Evolutionary conservation across 2,113 vertebrate genomes (phyloP).

Genomic region (Meriones unguiculatus): DNA sequence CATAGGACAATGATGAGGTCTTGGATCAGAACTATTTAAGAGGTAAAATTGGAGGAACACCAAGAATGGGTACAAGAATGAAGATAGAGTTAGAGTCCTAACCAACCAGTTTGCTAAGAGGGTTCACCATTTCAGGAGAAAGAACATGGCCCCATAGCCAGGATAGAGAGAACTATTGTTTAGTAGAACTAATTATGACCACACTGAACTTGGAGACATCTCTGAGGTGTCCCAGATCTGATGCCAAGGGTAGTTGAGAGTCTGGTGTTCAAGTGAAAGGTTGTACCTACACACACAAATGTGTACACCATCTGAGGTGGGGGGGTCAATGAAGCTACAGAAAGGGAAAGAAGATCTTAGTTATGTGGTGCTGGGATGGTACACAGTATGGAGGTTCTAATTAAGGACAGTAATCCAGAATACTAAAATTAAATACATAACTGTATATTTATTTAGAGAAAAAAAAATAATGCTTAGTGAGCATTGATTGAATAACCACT

Average conservation of each 20-base stretch:
- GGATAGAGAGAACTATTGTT: no score
- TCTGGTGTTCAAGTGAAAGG: not conserved
- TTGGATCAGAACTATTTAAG: not conserved
- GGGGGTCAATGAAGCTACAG: not conserved
- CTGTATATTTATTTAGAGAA: not conserved
- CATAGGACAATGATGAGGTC: not conserved
- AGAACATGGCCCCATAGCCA: fast-evolving
- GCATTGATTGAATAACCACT: not conserved
- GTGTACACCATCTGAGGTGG: not conserved
- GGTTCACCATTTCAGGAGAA: not conserved
- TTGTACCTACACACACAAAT: not conserved
- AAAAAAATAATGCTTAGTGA: not conserved
- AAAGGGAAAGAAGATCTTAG: not conserved
- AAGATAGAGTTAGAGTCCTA: not conserved
- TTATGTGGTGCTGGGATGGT: not conserved
- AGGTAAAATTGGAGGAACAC: not conserved
- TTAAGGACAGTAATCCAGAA: not conserved
- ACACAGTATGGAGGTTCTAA: not conserved
- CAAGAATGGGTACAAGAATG: not conserved
- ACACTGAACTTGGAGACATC: not conserved
- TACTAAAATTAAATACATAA: not conserved
- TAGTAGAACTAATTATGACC: no score
- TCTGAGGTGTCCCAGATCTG: not conserved
- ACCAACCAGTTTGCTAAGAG: not conserved
- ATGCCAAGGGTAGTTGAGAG: not conserved